These are phyloP conservation scores for Bombus confusus DNA, from an alignment of 1,140 invertebrate species.

Conservation along the genomic window DNA sequence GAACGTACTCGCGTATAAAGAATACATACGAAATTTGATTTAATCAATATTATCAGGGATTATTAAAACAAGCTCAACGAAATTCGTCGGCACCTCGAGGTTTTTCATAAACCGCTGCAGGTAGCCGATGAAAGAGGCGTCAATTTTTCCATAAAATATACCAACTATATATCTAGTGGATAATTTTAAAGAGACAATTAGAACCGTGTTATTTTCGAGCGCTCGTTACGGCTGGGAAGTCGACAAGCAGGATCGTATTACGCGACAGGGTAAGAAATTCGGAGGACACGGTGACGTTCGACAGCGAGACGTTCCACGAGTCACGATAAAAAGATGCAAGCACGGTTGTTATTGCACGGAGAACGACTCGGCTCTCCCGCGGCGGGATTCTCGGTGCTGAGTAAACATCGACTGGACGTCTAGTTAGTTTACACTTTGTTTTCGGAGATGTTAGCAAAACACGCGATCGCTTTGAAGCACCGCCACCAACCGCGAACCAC, in stretches of 20 bases:
- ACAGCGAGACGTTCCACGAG: conserved; percentile 15
- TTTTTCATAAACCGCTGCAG: too few relatives aligned
- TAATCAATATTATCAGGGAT: too few relatives aligned
- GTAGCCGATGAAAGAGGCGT: too few relatives aligned
- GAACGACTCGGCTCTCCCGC: conserved; percentile 39
- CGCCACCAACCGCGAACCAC: conserved; percentile 61
- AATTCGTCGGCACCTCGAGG: too few relatives aligned
- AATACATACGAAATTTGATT: too few relatives aligned
- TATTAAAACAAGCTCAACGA: too few relatives aligned
- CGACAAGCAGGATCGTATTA: not conserved
- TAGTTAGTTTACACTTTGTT: conserved; percentile 80
- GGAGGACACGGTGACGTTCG: conserved; percentile 13
- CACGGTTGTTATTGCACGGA: conserved; percentile 68
- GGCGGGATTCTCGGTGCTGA: conserved; percentile 68
- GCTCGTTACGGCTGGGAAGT: not conserved
- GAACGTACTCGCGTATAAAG: too few relatives aligned
- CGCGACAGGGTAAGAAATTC: conserved; percentile 35
- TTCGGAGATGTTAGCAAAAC: conserved; percentile 79
- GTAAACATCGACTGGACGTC: conserved; percentile 76
- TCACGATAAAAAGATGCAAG: conserved; percentile 67
- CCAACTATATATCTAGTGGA: too few relatives aligned
- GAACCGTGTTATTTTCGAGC: not conserved
- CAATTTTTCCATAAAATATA: too few relatives aligned
- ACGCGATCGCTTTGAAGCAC: conserved; percentile 72
- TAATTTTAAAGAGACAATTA: too few relatives aligned